Evolutionary conservation across 1,140 invertebrate genomes (phyloP), one percentile per base, ranked within the genome.

Genomic region (Portunus trituberculatus): DNA sequence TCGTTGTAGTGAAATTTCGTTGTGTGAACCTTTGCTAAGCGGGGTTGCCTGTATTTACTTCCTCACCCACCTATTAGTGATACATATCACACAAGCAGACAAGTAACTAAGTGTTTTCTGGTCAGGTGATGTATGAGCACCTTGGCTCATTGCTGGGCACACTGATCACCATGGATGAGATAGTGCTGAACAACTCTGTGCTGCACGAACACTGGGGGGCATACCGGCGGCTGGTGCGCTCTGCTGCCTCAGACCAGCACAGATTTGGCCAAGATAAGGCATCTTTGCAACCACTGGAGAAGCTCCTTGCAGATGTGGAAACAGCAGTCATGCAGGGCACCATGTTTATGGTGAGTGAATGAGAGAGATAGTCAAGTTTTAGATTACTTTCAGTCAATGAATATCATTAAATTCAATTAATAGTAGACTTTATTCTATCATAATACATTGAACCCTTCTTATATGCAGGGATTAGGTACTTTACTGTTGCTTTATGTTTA

Each of bases 131-230:
- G 39, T 97, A 98, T 96, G 97, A 98, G 96, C 97, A 98, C 96
- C 97, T 98, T 12, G 97, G 98, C 25, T 97, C 98, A 96, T 96
- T 98, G 29, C 97, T 98, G 39, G 97, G 97, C n/a, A 97, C 98
- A 84, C 97, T 98, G 7, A 97, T 98, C 14, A 98, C 97, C 31
- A 96, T 99, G 16, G 98, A 99, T 96, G 97, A 98, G 97, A 97
- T 98, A 25, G 97, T 98, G 48, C 97, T 97, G 45, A 97, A 97
- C 82, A 98, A 98, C 94, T 97, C 97, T 2, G 97, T 97, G 0
- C 97, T 98, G 6, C 97, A 97, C 93, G 98, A 98, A 28, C 98
- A 98, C 96, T 98, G 98, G 98, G 97, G 97, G 25, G 97, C 97
- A 6, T 98, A 98, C 96, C 97, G 98, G 96, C 97, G 98, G 96